phyloP scores from a whole-genome alignment of 1,140 invertebrate genomes.

The Muscidifurax raptorellus region DNA sequence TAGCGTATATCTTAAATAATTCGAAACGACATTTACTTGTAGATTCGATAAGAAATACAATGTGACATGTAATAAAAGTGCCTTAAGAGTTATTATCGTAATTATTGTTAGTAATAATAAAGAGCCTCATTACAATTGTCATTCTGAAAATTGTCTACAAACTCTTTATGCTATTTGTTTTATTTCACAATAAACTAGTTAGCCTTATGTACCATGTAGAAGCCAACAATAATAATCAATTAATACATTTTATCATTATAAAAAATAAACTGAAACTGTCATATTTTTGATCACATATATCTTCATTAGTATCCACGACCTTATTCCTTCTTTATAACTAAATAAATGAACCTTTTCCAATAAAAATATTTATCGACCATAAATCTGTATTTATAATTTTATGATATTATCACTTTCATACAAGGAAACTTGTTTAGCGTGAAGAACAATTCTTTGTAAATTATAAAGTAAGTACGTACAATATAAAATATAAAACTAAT shows the following conservation, averaged over 20 bases:
- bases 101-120: conserved; percentile 19
- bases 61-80: conserved; percentile 20
- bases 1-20: conserved; percentile 26
- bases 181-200: conserved; percentile 57
- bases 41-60: background rate
- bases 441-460: no score
- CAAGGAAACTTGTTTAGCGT: no score
- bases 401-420: no score
- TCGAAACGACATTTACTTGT: conserved; percentile 15
- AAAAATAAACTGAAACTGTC: conserved; percentile 58
- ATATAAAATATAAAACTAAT: no score
- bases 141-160: conserved; percentile 25
- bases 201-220: conserved; percentile 69
- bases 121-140: conserved; percentile 20
- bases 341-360: no score
- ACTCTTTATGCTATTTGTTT: conserved; percentile 45
- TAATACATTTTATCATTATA: conserved; percentile 74
- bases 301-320: background rate
- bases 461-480: no score
- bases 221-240: conserved; percentile 73
- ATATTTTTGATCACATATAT: conserved; percentile 46
- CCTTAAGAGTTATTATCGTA: conserved; percentile 31
- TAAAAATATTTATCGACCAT: no score
- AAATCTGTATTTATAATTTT: no score
- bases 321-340: background rate